phyloP scores from a whole-genome alignment of 2,113 vertebrate species.

The Illadopsis cleaveri region DNA sequence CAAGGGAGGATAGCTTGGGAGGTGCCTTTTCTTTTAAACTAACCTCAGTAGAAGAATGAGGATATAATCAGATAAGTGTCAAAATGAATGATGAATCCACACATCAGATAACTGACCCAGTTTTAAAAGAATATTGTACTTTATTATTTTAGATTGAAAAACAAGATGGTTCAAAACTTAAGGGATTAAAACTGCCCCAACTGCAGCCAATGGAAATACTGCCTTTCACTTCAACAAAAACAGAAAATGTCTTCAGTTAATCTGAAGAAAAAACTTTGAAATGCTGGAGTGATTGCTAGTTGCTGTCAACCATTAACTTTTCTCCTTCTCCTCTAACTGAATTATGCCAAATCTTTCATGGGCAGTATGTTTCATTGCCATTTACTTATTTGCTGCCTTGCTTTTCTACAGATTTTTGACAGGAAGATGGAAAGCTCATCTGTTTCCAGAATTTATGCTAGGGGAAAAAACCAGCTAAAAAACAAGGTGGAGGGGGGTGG shows the following conservation, averaged over 20 bases:
- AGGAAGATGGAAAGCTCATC: neutral
- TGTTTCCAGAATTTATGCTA: neutral
- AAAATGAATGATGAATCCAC: neutral
- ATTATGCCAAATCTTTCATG: neutral
- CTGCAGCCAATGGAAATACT: conserved; percentile 12
- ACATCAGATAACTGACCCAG: neutral
- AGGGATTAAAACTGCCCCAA: neutral
- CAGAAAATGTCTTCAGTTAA: neutral
- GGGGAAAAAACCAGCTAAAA: neutral
- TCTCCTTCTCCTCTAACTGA: neutral
- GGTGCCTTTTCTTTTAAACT: conserved; percentile 1
- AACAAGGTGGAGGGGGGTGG: neutral
- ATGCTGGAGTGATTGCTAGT: neutral
- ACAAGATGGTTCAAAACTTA: neutral
- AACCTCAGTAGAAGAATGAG: conserved; percentile 8
- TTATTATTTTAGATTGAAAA: conserved; percentile 26
- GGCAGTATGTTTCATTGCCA: neutral
- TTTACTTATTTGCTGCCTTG: neutral
- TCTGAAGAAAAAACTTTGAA: neutral
- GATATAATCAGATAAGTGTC: neutral
- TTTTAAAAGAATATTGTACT: neutral
- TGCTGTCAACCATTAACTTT: neutral
- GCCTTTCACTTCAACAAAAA: neutral
- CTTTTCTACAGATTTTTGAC: neutral
- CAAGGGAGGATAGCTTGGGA: neutral